Base-by-base conservation (phyloP, 2,888 invertebrate species). In the Nomada ruficornis region DNA sequence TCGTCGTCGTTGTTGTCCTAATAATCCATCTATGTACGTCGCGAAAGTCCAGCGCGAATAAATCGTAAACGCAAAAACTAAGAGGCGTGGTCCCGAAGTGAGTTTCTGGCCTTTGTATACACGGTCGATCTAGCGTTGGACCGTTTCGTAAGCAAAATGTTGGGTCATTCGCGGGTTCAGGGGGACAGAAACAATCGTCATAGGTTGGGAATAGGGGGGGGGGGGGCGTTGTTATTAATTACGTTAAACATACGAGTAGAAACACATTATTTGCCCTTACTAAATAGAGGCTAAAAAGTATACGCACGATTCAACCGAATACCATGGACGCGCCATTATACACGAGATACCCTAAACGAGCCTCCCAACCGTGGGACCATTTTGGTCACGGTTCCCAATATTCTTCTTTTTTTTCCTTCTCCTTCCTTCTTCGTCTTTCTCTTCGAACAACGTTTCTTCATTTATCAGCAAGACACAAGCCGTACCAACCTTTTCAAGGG, bases 51-150 rank as follows among this genome's bases (percentile, higher is more conserved):
- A 67, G 47, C 55, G 71, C 55, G 62, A 80, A 63, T 75, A 20
- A 26, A 69, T 70, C n/a, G 50, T 23, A 26, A 60, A 81, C 52
- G n/a, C 26, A 52, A 82, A 36, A 79, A 55, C 23, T 47, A 42
- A 67, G 69, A 70, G 70, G 15, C 57, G 62, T 82, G 78, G 83
- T 82, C 78, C 80, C 80, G 74, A 83, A 26, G 47, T 72, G 36
- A 36, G 36, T 36, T 36, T 36, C 36, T 36, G 36, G 36, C 36
- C 36, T 36, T 36, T 36, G 36, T 36, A 36, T 36, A 36, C 36
- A 36, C 7, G 36, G 36, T 36, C 36, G 36, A 36, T 36, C 36
- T 36, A 57, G 23, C 11, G 57, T 26, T 36, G 47, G 47, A 47
- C 47, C 47, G 47, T 0, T 47, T 15, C 13, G 47, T 11, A 57